Base-by-base conservation (phyloP, 2,797 vertebrate genomes). In the Enteromius paludinosus region DNA sequence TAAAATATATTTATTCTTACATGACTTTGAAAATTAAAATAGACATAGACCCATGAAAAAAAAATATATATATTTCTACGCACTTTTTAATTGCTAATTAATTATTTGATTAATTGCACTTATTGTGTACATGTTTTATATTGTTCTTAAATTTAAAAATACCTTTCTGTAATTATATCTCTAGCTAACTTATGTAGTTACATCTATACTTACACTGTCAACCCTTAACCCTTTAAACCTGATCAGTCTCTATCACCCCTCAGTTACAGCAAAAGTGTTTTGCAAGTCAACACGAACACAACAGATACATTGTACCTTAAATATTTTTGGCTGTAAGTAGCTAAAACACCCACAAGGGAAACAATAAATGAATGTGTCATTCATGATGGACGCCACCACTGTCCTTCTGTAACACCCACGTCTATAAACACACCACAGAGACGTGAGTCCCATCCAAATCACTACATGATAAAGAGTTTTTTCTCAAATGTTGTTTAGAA, bases 371-470 rank as follows among this genome's bases (percentile, higher is more conserved):
- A 25, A 68, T 43, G 15, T 7, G 3, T 69, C 38, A 69, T 69
- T 2, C 5, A n/a, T 69, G 66, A 69, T 43, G 38, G 12, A 43
- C 6, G 38, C 38, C 38, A 43, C n/a, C 66, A 69, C n/a, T 17
- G 59, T 62, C 59, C 25, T 30, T 62, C 59, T 62, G 59, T 62
- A 62, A 43, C 38, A 69, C 66, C 66, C n/a, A 43, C n/a, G 3
- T 69, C 38, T 25, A 12, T 1, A 45, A 69, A 43, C 54, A 45
- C 66, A 45, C n/a, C 65, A 23, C 41, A 70, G 38, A 62, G 59
- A 70, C 47, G 7, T 47, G 23, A 47, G 23, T 47, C 41, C 23
- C 1, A 9, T 70, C 23, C 23, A 28, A 47, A 18, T 2, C 4
- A 9, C 14, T 28, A 3, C 3, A 28, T 45, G 38, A 45, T 47